phyloP scores from a whole-genome alignment of 1,140 invertebrate species.

The Drosophila tropicalis region DNA sequence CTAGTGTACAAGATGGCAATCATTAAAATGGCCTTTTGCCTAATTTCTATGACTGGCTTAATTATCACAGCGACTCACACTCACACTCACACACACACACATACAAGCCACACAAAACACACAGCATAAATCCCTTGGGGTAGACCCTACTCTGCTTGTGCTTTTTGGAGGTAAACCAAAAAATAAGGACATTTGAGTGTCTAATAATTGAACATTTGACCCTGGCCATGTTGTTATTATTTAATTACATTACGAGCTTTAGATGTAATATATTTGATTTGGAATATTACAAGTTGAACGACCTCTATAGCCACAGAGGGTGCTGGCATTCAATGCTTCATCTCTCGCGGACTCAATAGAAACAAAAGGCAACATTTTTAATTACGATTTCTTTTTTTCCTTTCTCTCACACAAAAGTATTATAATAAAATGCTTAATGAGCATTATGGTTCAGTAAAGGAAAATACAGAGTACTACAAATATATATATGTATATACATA shows the following conservation, averaged over 20 bases:
- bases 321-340: constrained; percentile 30
- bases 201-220: constrained; percentile 79
- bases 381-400: constrained; percentile 67
- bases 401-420: constrained; percentile 52
- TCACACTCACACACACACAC: constrained; percentile 25
- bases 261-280: constrained; percentile 54
- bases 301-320: constrained; percentile 21
- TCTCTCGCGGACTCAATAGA: constrained; percentile 2
- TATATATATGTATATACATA: constrained; percentile 39
- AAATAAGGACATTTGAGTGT: constrained; percentile 65
- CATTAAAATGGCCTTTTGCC: constrained; percentile 80
- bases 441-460: constrained; percentile 73
- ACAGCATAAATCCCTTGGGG: constrained; percentile 34
- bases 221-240: constrained; percentile 62
- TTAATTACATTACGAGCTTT: constrained; percentile 66
- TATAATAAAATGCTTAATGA: constrained; percentile 77
- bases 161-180: constrained; percentile 19
- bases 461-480: constrained; percentile 47
- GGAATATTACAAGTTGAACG: constrained; percentile 33
- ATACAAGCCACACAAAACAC: constrained; percentile 9
- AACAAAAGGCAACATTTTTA: constrained; percentile 66
- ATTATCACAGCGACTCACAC: constrained; percentile 67
- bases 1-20: constrained; percentile 68
- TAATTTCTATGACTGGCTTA: constrained; percentile 82
- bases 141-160: constrained; percentile 22